A percentile compares a stretch with the other conserved stretches of the same genome.
These are phyloP conservation scores for Taeniopygia guttata DNA, from an alignment of 2,797 vertebrate genomes.

Conservation along the genomic window DNA sequence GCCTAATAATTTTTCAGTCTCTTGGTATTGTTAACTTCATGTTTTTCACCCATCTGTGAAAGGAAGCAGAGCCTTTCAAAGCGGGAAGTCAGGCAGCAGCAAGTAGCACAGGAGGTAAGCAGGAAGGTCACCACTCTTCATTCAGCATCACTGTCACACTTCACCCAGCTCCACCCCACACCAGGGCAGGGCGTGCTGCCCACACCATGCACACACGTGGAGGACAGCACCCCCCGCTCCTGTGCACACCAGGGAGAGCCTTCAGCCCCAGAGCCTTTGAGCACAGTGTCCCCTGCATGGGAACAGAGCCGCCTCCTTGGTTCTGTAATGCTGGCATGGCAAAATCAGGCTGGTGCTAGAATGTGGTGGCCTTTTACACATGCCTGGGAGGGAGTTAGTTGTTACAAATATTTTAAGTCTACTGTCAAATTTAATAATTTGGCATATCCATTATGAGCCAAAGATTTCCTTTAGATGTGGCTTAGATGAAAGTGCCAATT, in stretches of 20 bases:
- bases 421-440: conserved; percentile 25
- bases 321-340: neutral
- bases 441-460: conserved; percentile 21
- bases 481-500: conserved; percentile 48
- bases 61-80: neutral
- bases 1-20: neutral
- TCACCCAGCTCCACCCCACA: neutral
- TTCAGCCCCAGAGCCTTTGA: neutral
- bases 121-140: neutral
- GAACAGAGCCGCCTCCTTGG: neutral
- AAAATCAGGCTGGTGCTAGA: neutral
- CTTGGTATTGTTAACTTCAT: neutral
- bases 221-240: neutral
- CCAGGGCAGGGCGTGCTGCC: fast-evolving
- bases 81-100: neutral
- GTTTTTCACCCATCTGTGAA: neutral
- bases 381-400: neutral
- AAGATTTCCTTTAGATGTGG: conserved; percentile 49
- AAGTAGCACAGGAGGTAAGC: neutral
- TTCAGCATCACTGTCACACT: fast-evolving
- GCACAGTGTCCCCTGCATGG: neutral
- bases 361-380: neutral
- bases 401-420: neutral
- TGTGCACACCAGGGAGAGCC: neutral
- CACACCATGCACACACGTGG: fast-evolving